These are phyloP conservation scores for Onychorhynchus coronatus DNA, from an alignment of 2,113 vertebrate genomes.

Conservation along the genomic window DNA sequence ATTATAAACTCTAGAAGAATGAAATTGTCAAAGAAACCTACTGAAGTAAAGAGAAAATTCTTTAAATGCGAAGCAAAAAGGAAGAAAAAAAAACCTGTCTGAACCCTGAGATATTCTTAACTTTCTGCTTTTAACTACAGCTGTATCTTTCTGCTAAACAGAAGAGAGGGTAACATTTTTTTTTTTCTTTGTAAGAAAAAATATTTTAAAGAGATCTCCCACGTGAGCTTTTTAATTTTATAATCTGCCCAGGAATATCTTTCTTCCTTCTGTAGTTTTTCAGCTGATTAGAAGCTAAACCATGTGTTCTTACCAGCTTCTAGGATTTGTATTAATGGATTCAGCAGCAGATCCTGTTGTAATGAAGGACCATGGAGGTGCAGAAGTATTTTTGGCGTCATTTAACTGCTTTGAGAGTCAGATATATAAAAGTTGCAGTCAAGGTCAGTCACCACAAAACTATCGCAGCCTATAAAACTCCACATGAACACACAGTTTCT, in stretches of 20 bases:
- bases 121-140: background rate
- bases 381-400: background rate
- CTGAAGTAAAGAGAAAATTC: background rate
- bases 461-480: background rate
- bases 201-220: background rate
- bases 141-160: background rate
- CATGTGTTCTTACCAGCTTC: background rate
- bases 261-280: slow-evolving; percentile 35
- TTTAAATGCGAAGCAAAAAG: slow-evolving; percentile 9
- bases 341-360: background rate
- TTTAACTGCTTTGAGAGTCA: background rate
- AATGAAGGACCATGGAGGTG: background rate
- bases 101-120: slow-evolving; percentile 32
- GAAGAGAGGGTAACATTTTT: background rate
- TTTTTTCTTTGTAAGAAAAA: background rate
- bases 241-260: background rate
- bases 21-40: background rate
- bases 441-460: background rate
- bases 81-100: background rate
- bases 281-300: background rate
- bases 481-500: background rate
- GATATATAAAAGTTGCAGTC: background rate
- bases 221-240: background rate
- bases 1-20: slow-evolving; percentile 29
- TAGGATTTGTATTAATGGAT: background rate